Evolutionary conservation across 2,797 vertebrate genomes (phyloP).

Genomic region (Cyprinodon diabolis): DNA sequence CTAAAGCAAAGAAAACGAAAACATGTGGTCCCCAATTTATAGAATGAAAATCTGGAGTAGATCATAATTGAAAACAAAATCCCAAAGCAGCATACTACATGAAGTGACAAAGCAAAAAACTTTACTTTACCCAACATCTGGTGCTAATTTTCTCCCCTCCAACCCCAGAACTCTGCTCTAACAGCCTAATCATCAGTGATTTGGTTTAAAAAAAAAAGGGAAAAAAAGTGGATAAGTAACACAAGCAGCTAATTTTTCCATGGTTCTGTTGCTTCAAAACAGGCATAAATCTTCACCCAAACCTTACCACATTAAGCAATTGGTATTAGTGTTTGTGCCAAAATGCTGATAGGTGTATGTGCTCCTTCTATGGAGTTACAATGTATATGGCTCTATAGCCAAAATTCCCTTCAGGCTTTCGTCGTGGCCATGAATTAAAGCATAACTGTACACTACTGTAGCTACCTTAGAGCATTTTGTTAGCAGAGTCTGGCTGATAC

Average conservation of each 20-base stretch:
- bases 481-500: no score
- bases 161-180: background rate
- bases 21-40: background rate
- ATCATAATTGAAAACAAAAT: background rate
- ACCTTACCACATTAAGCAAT: background rate
- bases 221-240: no score
- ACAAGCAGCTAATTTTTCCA: no score
- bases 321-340: background rate
- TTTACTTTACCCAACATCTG: background rate
- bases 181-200: constrained; percentile 4
- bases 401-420: no score
- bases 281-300: background rate
- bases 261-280: background rate
- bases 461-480: no score
- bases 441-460: no score
- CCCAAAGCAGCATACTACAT: background rate
- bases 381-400: no score
- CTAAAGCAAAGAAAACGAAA: background rate
- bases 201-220: no score
- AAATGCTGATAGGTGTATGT: no score
- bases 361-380: no score
- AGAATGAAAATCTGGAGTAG: background rate
- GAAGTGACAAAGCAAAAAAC: background rate
- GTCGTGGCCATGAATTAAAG: no score
- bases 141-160: background rate